A percentile compares a stretch with the other conserved stretches of the same genome.
phyloP scores from a whole-genome alignment of 1,140 invertebrate genomes.

The Aricia agestis region DNA sequence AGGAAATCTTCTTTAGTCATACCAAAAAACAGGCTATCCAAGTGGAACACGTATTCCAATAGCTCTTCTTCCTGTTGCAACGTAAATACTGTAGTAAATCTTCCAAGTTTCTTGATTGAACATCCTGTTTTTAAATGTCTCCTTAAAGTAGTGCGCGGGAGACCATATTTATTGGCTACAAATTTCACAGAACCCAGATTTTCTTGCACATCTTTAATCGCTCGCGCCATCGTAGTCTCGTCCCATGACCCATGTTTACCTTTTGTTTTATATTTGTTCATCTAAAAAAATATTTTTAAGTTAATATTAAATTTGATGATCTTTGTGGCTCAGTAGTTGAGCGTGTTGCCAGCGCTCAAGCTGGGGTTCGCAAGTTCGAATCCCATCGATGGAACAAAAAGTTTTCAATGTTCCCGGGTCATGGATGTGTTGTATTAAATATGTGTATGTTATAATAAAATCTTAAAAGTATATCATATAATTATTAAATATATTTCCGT shows the following conservation, averaged over 20 bases:
- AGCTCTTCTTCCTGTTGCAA: not conserved
- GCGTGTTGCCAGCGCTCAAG: too few species aligned
- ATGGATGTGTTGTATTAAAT: too few species aligned
- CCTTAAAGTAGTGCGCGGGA: not conserved
- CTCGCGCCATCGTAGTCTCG: conserved; percentile 35
- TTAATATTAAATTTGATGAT: too few species aligned
- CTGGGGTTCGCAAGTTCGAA: too few species aligned
- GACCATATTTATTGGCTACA: conserved; percentile 2
- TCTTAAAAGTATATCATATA: too few species aligned
- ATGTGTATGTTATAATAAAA: too few species aligned
- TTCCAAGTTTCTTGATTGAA: conserved; percentile 8
- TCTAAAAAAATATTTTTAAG: conserved; percentile 6
- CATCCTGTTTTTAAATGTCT: not conserved
- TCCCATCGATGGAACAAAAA: too few species aligned
- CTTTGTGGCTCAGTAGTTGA: too few species aligned
- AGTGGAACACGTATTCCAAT: not conserved
- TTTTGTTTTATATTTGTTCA: conserved; percentile 13
- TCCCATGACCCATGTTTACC: not conserved
- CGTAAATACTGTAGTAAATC: conserved; percentile 5
- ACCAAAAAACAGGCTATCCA: conserved; percentile 7
- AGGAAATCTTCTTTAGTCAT: not conserved
- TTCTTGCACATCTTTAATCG: conserved; percentile 1
- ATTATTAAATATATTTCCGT: too few species aligned
- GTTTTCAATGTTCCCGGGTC: too few species aligned
- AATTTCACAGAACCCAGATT: not conserved